Evolutionary conservation across 1,140 invertebrate genomes (phyloP).

Genomic region (Periplaneta americana): DNA sequence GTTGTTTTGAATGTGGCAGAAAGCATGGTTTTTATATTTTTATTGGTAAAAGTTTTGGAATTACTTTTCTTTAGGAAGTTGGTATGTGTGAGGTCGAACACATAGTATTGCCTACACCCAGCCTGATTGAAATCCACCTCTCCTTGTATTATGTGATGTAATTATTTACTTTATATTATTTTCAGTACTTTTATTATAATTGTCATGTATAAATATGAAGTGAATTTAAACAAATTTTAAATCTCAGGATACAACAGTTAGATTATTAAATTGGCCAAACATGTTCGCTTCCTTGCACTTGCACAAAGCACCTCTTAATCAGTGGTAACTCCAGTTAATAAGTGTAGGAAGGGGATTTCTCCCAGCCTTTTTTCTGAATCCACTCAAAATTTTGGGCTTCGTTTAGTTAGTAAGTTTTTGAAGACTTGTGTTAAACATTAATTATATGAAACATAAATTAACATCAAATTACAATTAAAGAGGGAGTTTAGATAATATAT

Average conservation of each 20-base stretch:
- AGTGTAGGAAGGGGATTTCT: too few species aligned
- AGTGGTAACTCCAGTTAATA: too few species aligned
- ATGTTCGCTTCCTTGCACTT: neutral
- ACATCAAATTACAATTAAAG: too few species aligned
- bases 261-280: neutral
- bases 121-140: neutral
- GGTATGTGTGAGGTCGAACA: neutral
- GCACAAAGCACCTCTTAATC: neutral
- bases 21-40: neutral
- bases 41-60: neutral
- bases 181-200: neutral
- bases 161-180: neutral
- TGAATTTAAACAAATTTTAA: too few species aligned
- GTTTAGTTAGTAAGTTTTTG: too few species aligned
- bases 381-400: too few species aligned
- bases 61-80: neutral
- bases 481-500: too few species aligned
- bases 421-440: too few species aligned
- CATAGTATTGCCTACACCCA: neutral
- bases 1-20: neutral
- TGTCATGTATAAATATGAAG: too few species aligned
- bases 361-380: too few species aligned
- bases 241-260: too few species aligned
- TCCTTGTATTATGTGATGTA: neutral
- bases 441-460: too few species aligned